phyloP scores from a whole-genome alignment of 2,113 vertebrate genomes.

The Strigops habroptila region DNA sequence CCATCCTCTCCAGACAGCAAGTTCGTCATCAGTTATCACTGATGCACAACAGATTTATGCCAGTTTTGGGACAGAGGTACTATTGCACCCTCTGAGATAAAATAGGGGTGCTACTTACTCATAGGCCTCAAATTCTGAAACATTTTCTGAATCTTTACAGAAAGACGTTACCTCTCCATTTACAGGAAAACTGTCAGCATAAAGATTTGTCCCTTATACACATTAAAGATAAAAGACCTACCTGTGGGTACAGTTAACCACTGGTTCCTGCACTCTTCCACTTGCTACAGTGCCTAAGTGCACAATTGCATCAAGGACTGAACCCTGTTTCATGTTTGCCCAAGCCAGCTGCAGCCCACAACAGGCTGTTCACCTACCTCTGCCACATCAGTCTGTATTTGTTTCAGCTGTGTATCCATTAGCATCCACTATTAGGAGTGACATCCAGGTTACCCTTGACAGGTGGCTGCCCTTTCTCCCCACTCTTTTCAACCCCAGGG shows the following conservation, averaged over 20 bases:
- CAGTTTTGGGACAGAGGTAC: background rate
- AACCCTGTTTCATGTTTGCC: background rate
- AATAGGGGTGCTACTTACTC: background rate
- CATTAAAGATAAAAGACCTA: background rate
- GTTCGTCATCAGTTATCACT: background rate
- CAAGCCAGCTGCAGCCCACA: background rate
- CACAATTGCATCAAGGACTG: background rate
- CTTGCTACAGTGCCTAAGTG: accelerated
- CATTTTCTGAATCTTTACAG: background rate
- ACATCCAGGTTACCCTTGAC: background rate
- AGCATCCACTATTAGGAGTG: background rate
- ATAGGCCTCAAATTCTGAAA: background rate
- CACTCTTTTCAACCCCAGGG: background rate
- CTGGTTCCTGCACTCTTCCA: background rate
- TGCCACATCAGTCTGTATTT: background rate
- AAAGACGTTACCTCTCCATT: background rate
- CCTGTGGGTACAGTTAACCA: background rate
- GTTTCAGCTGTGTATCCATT: background rate
- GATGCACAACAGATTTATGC: background rate
- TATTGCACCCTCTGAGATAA: background rate
- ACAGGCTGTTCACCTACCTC: background rate
- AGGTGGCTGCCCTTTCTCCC: background rate
- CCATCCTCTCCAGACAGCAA: background rate
- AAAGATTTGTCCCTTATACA: background rate
- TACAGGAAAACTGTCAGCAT: background rate